Evolutionary conservation across 1,140 invertebrate species (phyloP).

Genomic region (Acyrthosiphon pisum): DNA sequence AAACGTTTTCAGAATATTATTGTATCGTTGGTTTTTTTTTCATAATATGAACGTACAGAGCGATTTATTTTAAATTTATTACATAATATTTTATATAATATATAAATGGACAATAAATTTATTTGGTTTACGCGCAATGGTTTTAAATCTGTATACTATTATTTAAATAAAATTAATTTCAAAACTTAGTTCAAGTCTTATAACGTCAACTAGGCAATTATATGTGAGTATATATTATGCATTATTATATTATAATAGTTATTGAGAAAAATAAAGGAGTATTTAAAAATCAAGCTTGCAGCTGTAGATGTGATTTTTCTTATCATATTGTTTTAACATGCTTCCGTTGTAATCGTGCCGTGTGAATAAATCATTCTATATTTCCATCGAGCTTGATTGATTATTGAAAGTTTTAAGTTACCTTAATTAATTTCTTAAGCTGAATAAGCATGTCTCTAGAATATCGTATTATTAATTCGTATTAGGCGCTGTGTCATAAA

Average conservation of each 20-base stretch:
- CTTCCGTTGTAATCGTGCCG: not conserved
- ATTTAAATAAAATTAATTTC: not conserved
- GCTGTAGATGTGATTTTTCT: not conserved
- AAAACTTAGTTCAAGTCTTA: not conserved
- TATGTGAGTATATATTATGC: not conserved
- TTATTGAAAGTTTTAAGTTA: constrained; percentile 23
- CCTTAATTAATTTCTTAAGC: constrained; percentile 47
- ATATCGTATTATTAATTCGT: not conserved
- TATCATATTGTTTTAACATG: not conserved
- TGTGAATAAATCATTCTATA: not conserved
- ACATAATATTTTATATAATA: constrained; percentile 13
- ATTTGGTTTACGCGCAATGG: not conserved
- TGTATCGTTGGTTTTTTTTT: not conserved
- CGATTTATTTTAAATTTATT: not conserved
- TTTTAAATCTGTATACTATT: not conserved
- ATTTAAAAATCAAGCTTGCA: not conserved
- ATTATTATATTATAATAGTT: not conserved
- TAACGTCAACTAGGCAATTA: not conserved
- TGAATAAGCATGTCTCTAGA: too few relatives aligned
- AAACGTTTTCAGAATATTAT: constrained; percentile 34
- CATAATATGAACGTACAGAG: not conserved
- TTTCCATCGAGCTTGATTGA: constrained; percentile 9
- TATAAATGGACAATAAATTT: constrained; percentile 1
- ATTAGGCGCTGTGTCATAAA: not conserved
- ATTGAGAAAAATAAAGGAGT: not conserved